phyloP scores from a whole-genome alignment of 2,888 invertebrate species.

The Trypoxylon attenuatum region DNA sequence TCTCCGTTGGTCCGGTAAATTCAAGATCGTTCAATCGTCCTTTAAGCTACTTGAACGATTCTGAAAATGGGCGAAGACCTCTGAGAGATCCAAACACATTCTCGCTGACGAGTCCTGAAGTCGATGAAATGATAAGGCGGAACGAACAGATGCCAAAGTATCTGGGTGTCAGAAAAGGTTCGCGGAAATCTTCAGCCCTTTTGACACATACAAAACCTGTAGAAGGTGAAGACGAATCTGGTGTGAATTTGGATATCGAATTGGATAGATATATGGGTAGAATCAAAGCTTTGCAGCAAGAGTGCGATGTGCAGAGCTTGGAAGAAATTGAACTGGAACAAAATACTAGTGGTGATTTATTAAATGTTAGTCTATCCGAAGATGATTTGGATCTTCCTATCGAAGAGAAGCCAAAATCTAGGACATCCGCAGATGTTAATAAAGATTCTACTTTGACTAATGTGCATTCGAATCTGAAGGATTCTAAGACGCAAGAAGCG shows the following conservation, averaged over 20 bases:
- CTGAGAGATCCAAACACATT: neutral
- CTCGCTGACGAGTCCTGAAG: slow-evolving; percentile 5
- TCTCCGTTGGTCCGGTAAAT: neutral
- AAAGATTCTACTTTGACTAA: slow-evolving; percentile 51
- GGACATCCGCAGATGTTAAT: slow-evolving; percentile 39
- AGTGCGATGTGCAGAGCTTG: slow-evolving; percentile 47
- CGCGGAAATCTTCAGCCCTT: neutral
- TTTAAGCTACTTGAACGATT: neutral
- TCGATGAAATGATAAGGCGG: slow-evolving; percentile 12
- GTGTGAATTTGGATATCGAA: slow-evolving; percentile 53
- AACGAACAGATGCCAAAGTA: neutral
- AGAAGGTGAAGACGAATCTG: slow-evolving; percentile 12
- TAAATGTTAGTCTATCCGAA: slow-evolving; percentile 64
- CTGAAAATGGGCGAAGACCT: neutral
- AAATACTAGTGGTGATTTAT: slow-evolving; percentile 66
- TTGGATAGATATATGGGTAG: slow-evolving; percentile 64
- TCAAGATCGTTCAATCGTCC: neutral
- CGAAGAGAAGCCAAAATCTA: slow-evolving; percentile 41
- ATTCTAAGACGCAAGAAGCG: neutral
- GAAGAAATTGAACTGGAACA: slow-evolving; percentile 63
- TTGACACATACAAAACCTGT: neutral
- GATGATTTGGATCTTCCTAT: slow-evolving; percentile 48
- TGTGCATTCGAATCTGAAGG: neutral
- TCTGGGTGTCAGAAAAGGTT: neutral
- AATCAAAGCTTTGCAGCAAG: slow-evolving; percentile 61